Evolutionary conservation across 2,797 vertebrate species (phyloP), one percentile per base, ranked within the genome.

Genomic region (Kryptolebias ocellatus): DNA sequence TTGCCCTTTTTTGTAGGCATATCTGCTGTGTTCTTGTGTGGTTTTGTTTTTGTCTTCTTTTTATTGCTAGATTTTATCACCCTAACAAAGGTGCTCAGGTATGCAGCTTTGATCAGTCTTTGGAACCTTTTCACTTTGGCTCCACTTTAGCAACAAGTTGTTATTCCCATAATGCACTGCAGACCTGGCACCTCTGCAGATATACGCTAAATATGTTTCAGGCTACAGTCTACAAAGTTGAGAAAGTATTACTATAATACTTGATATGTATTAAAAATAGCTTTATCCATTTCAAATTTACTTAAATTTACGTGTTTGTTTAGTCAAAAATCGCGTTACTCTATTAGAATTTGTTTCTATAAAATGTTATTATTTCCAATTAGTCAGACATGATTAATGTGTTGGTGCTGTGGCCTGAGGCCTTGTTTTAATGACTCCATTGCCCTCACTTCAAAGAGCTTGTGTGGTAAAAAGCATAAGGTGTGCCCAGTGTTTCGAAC

Each of bases 21-120:
- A 52, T 76, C 67, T 45, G 55, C 77, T n/a, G 9, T 51, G 49
- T 51, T 12, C 20, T 61, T 85, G 83, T 74, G 78, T 64, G 83
- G 74, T 83, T 89, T 82, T 80, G 80, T 80, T 80, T 87, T 88
- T 0, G 16, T 76, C 73, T 65, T 78, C 56, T 42, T 28, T 61
- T 74, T 39, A 5, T 57, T 71, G 65, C 45, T 8, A 86, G 83
- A 87, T 91, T 86, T 74, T 86, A 91, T 92, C 90, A 76, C 70
- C 62, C 58, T 80, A 88, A 88, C 83, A 79, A 85, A 80, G 79
- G 74, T 3, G 81, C 86, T 83, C 85, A 84, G 90, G 81, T 90
- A 89, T 90, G 86, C 80, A 44, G 80, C 89, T 87, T 89, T 91
- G 86, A 91, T 91, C 86, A 67, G 74, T 61, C 81, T 67, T 67